Evolutionary conservation across 2,797 vertebrate genomes (phyloP).

Genomic region (Tangara arthus): DNA sequence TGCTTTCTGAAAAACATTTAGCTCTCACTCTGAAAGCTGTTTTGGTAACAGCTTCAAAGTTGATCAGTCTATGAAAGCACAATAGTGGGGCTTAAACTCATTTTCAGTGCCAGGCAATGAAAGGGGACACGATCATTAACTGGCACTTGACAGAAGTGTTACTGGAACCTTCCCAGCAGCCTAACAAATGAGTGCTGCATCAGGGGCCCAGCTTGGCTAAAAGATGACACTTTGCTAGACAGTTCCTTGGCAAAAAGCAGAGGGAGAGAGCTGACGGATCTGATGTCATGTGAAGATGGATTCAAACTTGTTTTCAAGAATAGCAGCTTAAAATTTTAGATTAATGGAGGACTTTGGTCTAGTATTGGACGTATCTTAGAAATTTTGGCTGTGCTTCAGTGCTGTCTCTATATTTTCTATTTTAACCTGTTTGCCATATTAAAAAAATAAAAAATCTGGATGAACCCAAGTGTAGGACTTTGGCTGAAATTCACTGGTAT

Average conservation of each 20-base stretch:
- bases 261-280: slow-evolving; percentile 12
- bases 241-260: slow-evolving; percentile 55
- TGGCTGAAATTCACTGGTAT: not conserved
- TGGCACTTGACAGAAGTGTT: not conserved
- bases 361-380: not conserved
- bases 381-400: not conserved
- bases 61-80: not conserved
- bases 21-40: not conserved
- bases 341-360: not conserved
- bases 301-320: slow-evolving; percentile 18
- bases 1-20: not conserved
- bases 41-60: not conserved
- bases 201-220: not conserved
- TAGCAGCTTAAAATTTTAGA: not conserved
- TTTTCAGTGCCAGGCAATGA: not conserved
- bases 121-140: not conserved
- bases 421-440: not conserved
- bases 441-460: not conserved
- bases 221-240: slow-evolving; percentile 35
- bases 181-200: slow-evolving; percentile 38
- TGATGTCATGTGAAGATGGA: slow-evolving; percentile 13
- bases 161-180: slow-evolving; percentile 11
- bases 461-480: not conserved
- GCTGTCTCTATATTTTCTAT: not conserved
- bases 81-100: not conserved